These are phyloP conservation scores for Laothoe populi DNA, from an alignment of 2,888 invertebrate species.

Conservation along the genomic window DNA sequence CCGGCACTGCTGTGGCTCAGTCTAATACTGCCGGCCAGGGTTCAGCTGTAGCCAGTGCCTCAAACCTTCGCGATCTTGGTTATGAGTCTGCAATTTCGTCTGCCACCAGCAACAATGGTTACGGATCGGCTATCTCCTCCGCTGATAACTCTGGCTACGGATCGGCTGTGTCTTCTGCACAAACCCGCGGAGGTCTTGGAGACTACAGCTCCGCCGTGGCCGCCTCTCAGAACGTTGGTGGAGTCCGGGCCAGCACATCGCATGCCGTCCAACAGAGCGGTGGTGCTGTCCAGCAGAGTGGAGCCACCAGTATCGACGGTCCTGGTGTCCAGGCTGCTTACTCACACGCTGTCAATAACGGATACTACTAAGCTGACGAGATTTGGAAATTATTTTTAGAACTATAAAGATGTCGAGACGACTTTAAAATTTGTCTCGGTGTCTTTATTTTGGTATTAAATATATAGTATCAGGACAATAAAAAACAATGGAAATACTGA, in stretches of 20 bases:
- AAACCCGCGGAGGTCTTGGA: slow-evolving; percentile 47
- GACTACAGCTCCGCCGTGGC: slow-evolving; percentile 56
- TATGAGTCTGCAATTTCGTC: slow-evolving; percentile 52
- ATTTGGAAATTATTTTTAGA: slow-evolving; percentile 28
- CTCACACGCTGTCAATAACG: slow-evolving; percentile 65
- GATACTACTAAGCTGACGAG: slow-evolving; percentile 52
- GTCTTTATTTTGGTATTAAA: slow-evolving; percentile 47
- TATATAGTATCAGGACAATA: slow-evolving; percentile 49
- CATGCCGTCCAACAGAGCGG: slow-evolving; percentile 61
- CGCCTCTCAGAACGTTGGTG: slow-evolving; percentile 58
- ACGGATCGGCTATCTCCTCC: slow-evolving; percentile 31
- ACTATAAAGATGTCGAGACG: slow-evolving; percentile 61
- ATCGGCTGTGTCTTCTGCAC: slow-evolving; percentile 58
- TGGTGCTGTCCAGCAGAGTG: slow-evolving; percentile 54
- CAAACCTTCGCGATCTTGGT: slow-evolving; percentile 47
- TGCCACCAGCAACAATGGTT: slow-evolving; percentile 34
- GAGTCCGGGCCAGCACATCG: slow-evolving; percentile 60
- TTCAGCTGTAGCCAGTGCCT: slow-evolving; percentile 55
- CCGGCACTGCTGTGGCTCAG: slow-evolving; percentile 59
- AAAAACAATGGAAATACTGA: slow-evolving; percentile 33
- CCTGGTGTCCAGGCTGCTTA: slow-evolving; percentile 67
- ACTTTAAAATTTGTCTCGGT: slow-evolving; percentile 65
- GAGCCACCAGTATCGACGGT: slow-evolving; percentile 62
- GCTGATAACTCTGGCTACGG: slow-evolving; percentile 43
- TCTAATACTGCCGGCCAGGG: slow-evolving; percentile 50